Conservation (phyloP, 1,140 invertebrate species). For the Nasonia giraulti region DNA sequence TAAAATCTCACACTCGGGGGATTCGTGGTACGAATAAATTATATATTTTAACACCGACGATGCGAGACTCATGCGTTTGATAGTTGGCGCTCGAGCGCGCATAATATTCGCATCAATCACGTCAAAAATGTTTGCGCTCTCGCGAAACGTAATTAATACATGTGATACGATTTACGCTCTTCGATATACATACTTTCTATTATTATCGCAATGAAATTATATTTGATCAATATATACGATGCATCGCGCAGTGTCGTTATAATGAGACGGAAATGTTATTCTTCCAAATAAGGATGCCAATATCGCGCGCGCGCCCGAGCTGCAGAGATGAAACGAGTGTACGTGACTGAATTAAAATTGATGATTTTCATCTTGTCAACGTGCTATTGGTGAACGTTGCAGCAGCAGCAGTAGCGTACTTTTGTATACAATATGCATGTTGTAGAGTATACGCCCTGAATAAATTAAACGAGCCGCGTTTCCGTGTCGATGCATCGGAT, state of each 20-base stretch:
- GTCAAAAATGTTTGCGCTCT: too few relatives aligned
- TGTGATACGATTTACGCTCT: constrained; percentile 3
- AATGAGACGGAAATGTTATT: background rate
- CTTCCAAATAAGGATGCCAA: background rate
- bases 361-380: constrained; percentile 3
- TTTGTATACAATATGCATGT: too few relatives aligned
- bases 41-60: too few relatives aligned
- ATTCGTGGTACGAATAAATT: background rate
- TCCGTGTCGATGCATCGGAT: background rate
- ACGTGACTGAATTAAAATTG: constrained; percentile 41
- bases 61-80: too few relatives aligned
- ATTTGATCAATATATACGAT: background rate
- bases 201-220: constrained; percentile 22
- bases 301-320: background rate
- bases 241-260: background rate
- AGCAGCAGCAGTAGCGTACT: background rate
- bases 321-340: background rate
- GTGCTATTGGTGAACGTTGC: background rate
- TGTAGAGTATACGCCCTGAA: background rate
- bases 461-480: background rate
- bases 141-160: background rate
- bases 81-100: too few relatives aligned
- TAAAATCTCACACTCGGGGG: background rate
- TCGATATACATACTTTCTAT: background rate
- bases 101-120: too few relatives aligned